These are phyloP conservation scores for Albula goreensis DNA, from an alignment of 2,113 vertebrate species.

Conservation along the genomic window DNA sequence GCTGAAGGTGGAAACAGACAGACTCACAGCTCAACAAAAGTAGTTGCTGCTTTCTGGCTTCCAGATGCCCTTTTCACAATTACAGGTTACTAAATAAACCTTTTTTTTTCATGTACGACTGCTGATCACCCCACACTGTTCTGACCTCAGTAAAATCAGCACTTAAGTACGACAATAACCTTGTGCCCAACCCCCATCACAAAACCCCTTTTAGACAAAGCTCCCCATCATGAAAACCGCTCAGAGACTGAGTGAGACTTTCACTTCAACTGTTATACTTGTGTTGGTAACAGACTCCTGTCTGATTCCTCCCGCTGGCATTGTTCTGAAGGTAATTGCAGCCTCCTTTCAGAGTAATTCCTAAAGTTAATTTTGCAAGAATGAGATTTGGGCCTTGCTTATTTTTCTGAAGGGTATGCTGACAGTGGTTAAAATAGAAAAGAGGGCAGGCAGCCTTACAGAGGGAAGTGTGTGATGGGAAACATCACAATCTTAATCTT, in stretches of 20 bases:
- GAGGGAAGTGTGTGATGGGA: neutral
- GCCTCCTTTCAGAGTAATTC: neutral
- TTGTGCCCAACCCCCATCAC: neutral
- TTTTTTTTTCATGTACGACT: neutral
- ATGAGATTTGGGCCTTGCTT: neutral
- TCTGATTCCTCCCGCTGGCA: neutral
- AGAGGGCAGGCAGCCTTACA: neutral
- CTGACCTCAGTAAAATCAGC: neutral
- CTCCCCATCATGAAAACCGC: neutral
- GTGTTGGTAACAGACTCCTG: neutral
- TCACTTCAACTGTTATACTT: slow-evolving; percentile 20
- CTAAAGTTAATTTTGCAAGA: neutral
- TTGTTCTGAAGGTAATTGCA: neutral
- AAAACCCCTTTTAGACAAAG: neutral
- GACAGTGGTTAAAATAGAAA: slow-evolving; percentile 1
- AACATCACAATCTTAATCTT: neutral
- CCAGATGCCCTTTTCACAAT: slow-evolving; percentile 2
- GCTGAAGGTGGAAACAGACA: neutral
- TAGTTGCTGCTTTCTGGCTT: neutral
- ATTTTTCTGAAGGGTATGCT: neutral
- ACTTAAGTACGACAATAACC: slow-evolving; percentile 5
- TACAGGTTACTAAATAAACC: slow-evolving; percentile 13
- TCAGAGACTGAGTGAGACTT: neutral
- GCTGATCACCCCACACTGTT: neutral
- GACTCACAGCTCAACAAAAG: neutral